A percentile compares a stretch with the other conserved stretches of the same genome.
Conservation (phyloP, 2,888 invertebrate genomes). For the Tetheella fluctuosa region DNA sequence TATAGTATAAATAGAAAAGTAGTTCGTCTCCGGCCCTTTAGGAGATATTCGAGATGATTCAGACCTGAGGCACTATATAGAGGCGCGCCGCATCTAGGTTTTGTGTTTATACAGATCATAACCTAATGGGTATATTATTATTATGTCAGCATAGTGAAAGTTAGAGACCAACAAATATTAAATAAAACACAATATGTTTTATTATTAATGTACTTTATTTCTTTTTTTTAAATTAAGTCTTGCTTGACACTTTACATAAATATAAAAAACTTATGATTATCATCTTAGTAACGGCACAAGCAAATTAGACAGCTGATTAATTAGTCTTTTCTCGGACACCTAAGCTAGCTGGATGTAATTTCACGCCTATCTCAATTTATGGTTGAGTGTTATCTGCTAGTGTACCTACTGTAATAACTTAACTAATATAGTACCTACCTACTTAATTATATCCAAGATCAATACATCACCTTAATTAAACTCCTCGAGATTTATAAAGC, state of each 20-base stretch:
- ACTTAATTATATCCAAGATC: conserved; percentile 15
- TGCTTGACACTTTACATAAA: conserved; percentile 4
- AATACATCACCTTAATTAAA: conserved; percentile 23
- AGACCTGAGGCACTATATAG: no score
- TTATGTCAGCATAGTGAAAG: no score
- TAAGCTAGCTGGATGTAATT: conserved; percentile 31
- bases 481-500: no score
- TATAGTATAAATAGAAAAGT: no score
- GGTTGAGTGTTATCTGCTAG: conserved; percentile 15
- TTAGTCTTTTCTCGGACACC: conserved; percentile 64
- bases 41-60: no score
- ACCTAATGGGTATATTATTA: no score
- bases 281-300: conserved; percentile 59
- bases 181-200: background rate
- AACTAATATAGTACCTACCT: conserved; percentile 15
- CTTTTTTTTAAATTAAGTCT: background rate
- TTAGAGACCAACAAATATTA: background rate
- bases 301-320: conserved; percentile 52
- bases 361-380: conserved; percentile 15
- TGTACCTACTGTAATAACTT: conserved; percentile 16
- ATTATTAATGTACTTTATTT: background rate
- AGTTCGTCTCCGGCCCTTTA: no score
- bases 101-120: no score
- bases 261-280: conserved; percentile 42
- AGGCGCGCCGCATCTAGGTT: no score